Evolutionary conservation across 2,113 vertebrate species (phyloP).

Genomic region (Camelus bactrianus): DNA sequence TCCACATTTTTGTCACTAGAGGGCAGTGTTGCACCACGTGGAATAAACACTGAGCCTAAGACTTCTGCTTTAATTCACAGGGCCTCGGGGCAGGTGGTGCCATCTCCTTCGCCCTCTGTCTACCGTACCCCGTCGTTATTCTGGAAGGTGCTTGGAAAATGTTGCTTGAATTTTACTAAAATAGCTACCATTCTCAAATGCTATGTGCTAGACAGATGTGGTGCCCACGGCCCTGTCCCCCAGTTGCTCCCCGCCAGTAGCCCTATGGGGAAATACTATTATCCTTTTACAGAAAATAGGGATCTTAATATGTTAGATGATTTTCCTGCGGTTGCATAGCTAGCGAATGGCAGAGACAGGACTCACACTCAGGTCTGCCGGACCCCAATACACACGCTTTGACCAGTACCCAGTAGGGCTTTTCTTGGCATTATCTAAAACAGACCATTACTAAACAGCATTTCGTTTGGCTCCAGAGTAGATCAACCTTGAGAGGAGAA

Average conservation of each 20-base stretch:
- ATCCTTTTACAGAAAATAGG: neutral
- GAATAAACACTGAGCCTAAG: neutral
- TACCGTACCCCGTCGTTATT: neutral
- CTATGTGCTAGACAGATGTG: neutral
- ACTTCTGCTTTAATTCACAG: neutral
- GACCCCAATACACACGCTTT: neutral
- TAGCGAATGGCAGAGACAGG: neutral
- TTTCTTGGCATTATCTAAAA: slow-evolving; percentile 22
- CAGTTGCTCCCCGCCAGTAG: neutral
- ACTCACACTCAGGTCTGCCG: neutral
- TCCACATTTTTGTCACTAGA: slow-evolving; percentile 62
- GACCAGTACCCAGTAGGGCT: neutral
- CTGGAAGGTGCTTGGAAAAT: slow-evolving; percentile 21
- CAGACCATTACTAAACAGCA: neutral
- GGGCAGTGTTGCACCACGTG: slow-evolving; percentile 75
- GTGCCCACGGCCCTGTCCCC: neutral
- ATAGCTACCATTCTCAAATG: neutral
- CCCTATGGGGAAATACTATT: neutral
- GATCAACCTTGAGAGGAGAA: neutral
- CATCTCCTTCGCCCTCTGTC: neutral
- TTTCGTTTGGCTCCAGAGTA: neutral
- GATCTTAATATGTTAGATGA: neutral
- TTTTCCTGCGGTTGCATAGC: neutral
- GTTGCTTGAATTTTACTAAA: slow-evolving; percentile 35
- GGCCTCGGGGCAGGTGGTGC: neutral